Evolutionary conservation across 2,888 invertebrate species (phyloP), one percentile per base, ranked within the genome.

Genomic region (Catotricha subobsoleta): DNA sequence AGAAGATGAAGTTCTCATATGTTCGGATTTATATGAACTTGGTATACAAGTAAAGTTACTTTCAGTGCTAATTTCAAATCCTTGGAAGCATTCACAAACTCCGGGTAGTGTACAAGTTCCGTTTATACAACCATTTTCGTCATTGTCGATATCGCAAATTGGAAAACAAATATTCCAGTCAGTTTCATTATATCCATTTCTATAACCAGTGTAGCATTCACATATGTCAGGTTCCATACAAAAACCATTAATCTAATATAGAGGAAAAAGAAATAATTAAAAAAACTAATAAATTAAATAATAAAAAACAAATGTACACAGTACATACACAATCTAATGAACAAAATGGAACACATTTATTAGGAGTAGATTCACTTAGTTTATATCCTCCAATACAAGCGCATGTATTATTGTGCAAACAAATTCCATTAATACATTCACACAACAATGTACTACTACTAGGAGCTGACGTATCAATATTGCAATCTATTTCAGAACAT

Each of bases 131-230:
- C 52, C 51, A 43, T 60, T 59, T 1, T 50, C 18, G 25, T 52
- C 51, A 43, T 60, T 59, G 1, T 50, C 18, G 1, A 59, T 8
- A 8, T 10, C 16, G 12, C 37, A 37, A 8, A 27, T 27, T 15
- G 18, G 12, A 5, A 13, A 13, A 12, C 37, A 15, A 27, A 21
- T 12, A 37, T 39, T 8, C 31, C 15, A 8, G 3, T 51, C 48
- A 27, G 59, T 61, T 18, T 50, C 52, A 44, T 59, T 54, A 0
- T 54, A 47, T 10, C 53, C 49, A 0, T 48, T 41, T 40, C 54
- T 48, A 1, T 47, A 59, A 1, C 60, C 60, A 59, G 23, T 51
- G 29, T 56, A 52, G 40, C 59, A 59, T 25, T 55, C 58, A 34
- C 59, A 46, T 13, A 18, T 8, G 28, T 43, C 36, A 9, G 43